A percentile compares a stretch with the other conserved stretches of the same genome.
phyloP scores from a whole-genome alignment of 2,113 vertebrate genomes.

The human region GRCh38 chr9:28398501-28399000 shows the following conservation, averaged over 20 bases:
- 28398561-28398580: not conserved
- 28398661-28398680: not conserved
- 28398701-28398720: not conserved
- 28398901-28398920: not conserved
- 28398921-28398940: not conserved
- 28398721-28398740: not conserved
- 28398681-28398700: not conserved
- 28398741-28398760: not conserved
- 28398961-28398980: not conserved
- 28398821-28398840: not conserved
- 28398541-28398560: not conserved
- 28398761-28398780: not conserved
- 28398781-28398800: not conserved
- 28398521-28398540: not conserved
- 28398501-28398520: not conserved
- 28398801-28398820: not conserved
- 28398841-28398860: not conserved
- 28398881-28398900: slow-evolving; percentile 16
- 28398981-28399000: not conserved
- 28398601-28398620: not conserved
- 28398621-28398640: not conserved
- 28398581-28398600: not conserved
- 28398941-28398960: not conserved
- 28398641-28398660: not conserved
- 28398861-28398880: not conserved